Percentiles rank a stretch among this genome's conserved stretches.
phyloP scores from a whole-genome alignment of 2,888 invertebrate genomes.

The Lissonota sp. region DNA sequence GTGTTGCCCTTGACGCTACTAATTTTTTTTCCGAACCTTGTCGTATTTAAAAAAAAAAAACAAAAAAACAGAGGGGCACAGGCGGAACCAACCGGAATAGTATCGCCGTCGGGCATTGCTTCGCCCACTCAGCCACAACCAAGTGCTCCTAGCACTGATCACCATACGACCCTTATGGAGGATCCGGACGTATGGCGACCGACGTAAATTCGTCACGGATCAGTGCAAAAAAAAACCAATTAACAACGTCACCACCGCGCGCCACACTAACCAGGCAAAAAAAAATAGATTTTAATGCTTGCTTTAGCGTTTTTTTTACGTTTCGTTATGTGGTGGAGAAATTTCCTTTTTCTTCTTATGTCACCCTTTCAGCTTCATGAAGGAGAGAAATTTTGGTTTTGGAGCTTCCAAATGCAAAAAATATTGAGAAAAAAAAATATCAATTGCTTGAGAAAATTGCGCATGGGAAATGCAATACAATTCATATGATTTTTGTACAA shows the following conservation, averaged over 20 bases:
- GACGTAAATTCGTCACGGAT: slow-evolving; percentile 87
- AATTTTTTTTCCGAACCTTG: slow-evolving; percentile 29
- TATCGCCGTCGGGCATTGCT: slow-evolving; percentile 87
- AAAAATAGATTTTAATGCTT: slow-evolving; percentile 53
- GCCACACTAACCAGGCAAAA: slow-evolving; percentile 83
- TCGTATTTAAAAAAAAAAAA: slow-evolving; percentile 35
- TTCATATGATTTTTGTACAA: too few species aligned
- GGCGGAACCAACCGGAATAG: slow-evolving; percentile 92
- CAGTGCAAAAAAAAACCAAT: slow-evolving; percentile 62
- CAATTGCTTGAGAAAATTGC: too few species aligned
- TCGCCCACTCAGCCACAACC: slow-evolving; percentile 85
- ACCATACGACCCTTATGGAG: slow-evolving; percentile 94
- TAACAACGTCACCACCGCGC: slow-evolving; percentile 77
- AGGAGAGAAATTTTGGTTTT: too few species aligned
- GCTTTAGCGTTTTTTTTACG: not conserved
- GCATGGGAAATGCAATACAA: too few species aligned
- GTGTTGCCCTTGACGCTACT: not conserved
- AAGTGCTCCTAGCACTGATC: slow-evolving; percentile 87
- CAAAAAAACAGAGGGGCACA: slow-evolving; percentile 89
- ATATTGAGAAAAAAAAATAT: too few species aligned
- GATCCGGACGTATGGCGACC: slow-evolving; percentile 97
- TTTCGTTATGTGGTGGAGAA: too few species aligned
- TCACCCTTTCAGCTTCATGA: too few species aligned
- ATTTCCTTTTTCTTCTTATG: too few species aligned
- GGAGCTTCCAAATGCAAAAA: too few species aligned